Evolutionary conservation across 2,888 invertebrate species (phyloP), one percentile per base, ranked within the genome.

Genomic region (Hecatera dysodea): DNA sequence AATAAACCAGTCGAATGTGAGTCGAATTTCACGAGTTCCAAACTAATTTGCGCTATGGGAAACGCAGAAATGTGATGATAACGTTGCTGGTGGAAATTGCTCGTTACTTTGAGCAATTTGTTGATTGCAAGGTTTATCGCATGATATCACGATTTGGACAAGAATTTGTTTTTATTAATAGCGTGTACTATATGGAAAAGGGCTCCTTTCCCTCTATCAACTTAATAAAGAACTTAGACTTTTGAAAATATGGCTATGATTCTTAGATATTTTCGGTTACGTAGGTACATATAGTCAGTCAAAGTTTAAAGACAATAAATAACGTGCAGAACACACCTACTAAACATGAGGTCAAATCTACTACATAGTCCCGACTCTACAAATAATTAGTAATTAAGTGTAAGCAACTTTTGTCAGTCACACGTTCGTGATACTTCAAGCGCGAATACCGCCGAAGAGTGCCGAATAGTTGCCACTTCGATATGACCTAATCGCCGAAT

Each of bases 401-500:
- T 44, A 53, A 57, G 53, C 66, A 62, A 61, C 72, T 82, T 83
- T 74, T 67, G 50, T 72, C 61, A 36, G n/a, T 74, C 74, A 78
- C 72, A 70, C 68, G 81, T 74, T 69, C 62, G 78, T 78, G 68
- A 76, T 72, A 72, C 65, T 71, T 82, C 42, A 70, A 62, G 56
- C 53, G 62, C 73, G 36, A 75, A 76, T 76, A 65, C 72, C 62
- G n/a, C 19, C 19, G 56, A 67, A 67, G 55, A 78, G 63, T 70
- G 55, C 27, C 24, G 56, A 22, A 42, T 59, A 62, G 60, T 48
- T 65, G 65, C 74, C 62, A 77, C 70, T 63, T 75, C 73, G 46
- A 75, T 72, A 79, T 75, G 76, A 83, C 75, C 75, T 83, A 83
- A 83, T 83, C 76, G 57, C 74, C 79, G 67, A 83, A 79, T 83